Conservation (phyloP, 1,140 invertebrate genomes). For the Euwallacea fornicatus region DNA sequence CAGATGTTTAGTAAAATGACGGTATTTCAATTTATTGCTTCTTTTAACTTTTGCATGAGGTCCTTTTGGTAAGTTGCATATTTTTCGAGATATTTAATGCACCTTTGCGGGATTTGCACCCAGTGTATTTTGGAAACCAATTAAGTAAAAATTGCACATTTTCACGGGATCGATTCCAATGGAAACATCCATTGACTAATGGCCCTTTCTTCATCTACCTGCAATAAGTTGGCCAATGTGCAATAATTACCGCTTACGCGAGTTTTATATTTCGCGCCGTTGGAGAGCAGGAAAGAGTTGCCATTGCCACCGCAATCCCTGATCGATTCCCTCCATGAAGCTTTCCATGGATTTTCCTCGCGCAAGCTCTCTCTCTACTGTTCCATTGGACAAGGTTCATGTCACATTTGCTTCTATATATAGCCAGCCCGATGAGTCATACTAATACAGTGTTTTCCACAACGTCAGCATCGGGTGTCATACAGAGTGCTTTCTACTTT, state of each 20-base stretch:
- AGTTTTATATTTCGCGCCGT: constrained; percentile 19
- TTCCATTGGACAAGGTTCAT: constrained; percentile 44
- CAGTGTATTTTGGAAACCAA: no score
- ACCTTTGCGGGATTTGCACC: no score
- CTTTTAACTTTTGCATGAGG: no score
- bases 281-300: not conserved
- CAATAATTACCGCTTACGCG: not conserved
- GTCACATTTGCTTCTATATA: constrained; percentile 49
- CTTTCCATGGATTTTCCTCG: constrained; percentile 23
- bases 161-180: no score
- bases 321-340: constrained; percentile 17
- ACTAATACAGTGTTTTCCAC: constrained; percentile 46
- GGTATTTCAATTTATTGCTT: no score
- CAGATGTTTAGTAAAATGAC: no score
- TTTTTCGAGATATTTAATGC: no score
- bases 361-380: constrained; percentile 39
- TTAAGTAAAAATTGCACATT: no score
- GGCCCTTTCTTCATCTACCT: no score
- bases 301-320: constrained; percentile 8
- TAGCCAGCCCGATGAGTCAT: constrained; percentile 47
- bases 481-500: constrained; percentile 11
- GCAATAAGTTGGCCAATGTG: no score
- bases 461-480: constrained; percentile 24
- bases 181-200: no score
- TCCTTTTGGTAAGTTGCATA: no score